A percentile compares a stretch with the other conserved stretches of the same genome.
Evolutionary conservation across 2,888 invertebrate genomes (phyloP).

Genomic region (Limulus polyphemus): DNA sequence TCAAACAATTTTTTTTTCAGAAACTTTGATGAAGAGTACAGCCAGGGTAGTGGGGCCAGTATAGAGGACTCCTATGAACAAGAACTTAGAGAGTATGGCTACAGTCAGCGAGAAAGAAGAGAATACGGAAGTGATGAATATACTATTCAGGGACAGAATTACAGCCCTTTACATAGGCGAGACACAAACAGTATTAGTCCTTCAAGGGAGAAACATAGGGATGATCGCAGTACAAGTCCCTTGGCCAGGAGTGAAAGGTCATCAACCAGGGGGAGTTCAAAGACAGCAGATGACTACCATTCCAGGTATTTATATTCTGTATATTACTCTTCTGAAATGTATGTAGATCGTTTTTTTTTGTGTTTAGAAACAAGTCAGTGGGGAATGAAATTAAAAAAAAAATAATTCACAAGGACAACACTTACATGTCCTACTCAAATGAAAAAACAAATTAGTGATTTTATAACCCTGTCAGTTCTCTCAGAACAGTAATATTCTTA

Average conservation of each 20-base stretch:
- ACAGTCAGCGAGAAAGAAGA: slow-evolving; percentile 35
- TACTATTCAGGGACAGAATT: slow-evolving; percentile 14
- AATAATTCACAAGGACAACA: too few relatives aligned
- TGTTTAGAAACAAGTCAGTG: too few relatives aligned
- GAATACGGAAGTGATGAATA: slow-evolving; percentile 25
- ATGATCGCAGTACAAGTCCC: slow-evolving; percentile 4
- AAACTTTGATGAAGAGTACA: slow-evolving; percentile 54
- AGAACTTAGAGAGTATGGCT: slow-evolving; percentile 39
- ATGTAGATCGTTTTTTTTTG: too few relatives aligned
- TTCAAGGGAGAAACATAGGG: slow-evolving; percentile 7
- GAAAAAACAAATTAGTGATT: too few relatives aligned
- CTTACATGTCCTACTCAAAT: too few relatives aligned
- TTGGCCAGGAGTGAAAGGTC: background rate
- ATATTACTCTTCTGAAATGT: too few relatives aligned
- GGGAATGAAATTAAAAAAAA: too few relatives aligned
- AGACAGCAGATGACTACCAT: background rate
- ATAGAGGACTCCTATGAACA: slow-evolving; percentile 49
- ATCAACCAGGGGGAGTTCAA: background rate
- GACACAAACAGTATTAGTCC: slow-evolving; percentile 22
- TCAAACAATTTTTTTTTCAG: slow-evolving; percentile 39
- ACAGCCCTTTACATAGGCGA: slow-evolving; percentile 14
- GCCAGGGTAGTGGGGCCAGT: slow-evolving; percentile 53
- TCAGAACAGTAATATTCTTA: too few relatives aligned
- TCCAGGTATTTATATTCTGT: too few relatives aligned
- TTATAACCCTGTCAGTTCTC: too few relatives aligned